Evolutionary conservation across 2,797 vertebrate genomes (phyloP).

Genomic region (Acanthornis magna): DNA sequence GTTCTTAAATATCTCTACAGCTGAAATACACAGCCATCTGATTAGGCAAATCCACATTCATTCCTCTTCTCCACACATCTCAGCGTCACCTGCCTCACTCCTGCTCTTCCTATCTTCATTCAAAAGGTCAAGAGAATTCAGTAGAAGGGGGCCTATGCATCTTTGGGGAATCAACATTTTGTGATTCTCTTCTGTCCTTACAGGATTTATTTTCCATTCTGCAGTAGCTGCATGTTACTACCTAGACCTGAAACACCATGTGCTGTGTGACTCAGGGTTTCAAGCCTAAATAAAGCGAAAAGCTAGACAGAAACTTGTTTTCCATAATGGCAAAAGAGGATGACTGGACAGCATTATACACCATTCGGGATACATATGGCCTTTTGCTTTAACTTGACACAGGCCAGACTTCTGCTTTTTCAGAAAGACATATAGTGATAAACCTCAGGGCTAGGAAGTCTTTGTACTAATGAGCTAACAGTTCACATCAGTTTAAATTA

Average conservation of each 20-base stretch:
- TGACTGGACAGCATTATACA: neutral
- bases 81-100: neutral
- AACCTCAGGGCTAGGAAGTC: neutral
- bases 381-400: neutral
- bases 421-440: neutral
- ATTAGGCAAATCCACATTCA: neutral
- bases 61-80: neutral
- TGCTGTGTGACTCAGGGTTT: neutral
- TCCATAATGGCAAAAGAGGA: neutral
- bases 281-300: neutral
- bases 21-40: neutral
- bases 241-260: neutral
- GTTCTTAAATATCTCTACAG: neutral
- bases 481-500: neutral
- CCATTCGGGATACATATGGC: accelerated
- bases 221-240: neutral
- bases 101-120: neutral
- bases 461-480: neutral
- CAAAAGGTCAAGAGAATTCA: neutral
- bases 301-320: neutral
- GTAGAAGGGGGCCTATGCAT: neutral
- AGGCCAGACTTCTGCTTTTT: neutral
- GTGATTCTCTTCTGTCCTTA: neutral
- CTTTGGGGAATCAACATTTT: neutral
- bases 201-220: neutral